Percentiles rank a stretch among this genome's conserved stretches.
Conservation (phyloP, 2,797 vertebrate species). For the Salarias fasciatus region DNA sequence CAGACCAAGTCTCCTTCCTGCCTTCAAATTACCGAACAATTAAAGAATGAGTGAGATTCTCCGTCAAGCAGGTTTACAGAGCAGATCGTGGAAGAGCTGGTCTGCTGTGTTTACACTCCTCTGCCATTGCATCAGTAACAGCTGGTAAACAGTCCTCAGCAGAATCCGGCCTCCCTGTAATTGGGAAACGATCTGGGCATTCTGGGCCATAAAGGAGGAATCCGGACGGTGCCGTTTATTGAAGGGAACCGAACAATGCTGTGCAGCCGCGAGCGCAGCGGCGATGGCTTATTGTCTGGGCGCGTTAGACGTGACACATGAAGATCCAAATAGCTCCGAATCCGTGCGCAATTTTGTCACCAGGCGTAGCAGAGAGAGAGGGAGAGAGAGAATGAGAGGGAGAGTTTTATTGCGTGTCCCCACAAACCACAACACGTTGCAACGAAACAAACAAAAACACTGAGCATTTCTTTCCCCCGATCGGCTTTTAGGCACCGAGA, state of each 20-base stretch:
- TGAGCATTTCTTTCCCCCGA: slow-evolving; percentile 34
- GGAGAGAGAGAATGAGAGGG: slow-evolving; percentile 6
- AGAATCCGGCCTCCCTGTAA: neutral
- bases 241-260: slow-evolving; percentile 38
- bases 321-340: slow-evolving; percentile 39
- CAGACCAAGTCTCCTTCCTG: too few relatives aligned
- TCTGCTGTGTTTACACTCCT: neutral
- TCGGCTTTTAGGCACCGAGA: slow-evolving; percentile 43
- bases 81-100: too few relatives aligned
- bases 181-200: slow-evolving; percentile 1
- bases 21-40: too few relatives aligned
- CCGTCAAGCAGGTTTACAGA: too few relatives aligned
- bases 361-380: slow-evolving; percentile 32
- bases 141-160: neutral
- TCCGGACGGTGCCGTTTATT: slow-evolving; percentile 32
- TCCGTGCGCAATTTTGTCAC: slow-evolving; percentile 60
- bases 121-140: neutral
- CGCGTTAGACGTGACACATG: slow-evolving; percentile 46
- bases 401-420: slow-evolving; percentile 47
- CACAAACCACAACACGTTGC: slow-evolving; percentile 65
- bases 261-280: slow-evolving; percentile 19
- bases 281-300: slow-evolving; percentile 40
- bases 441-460: slow-evolving; percentile 69
- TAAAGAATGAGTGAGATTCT: too few relatives aligned
- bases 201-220: slow-evolving; percentile 24